These are phyloP conservation scores for Hypselothyrea guttata DNA, from an alignment of 2,888 invertebrate species.

Conservation along the genomic window DNA sequence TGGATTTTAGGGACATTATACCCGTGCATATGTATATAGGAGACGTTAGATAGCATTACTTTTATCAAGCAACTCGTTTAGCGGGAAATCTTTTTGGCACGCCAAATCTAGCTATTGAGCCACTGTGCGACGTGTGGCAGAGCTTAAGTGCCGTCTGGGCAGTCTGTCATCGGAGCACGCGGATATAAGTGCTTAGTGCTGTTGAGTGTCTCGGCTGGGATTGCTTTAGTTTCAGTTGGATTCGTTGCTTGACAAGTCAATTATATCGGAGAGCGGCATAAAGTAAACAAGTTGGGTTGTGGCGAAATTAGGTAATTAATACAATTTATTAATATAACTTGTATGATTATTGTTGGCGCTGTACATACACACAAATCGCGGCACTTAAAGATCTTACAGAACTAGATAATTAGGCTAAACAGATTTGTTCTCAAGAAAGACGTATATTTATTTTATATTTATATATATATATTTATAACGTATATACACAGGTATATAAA, in stretches of 20 bases:
- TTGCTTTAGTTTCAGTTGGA: slow-evolving; percentile 3
- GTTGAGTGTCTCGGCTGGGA: slow-evolving; percentile 45
- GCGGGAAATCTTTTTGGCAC: no score
- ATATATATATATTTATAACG: background rate
- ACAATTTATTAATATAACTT: slow-evolving; percentile 40
- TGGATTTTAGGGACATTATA: no score
- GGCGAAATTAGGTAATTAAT: slow-evolving; percentile 51
- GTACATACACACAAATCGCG: slow-evolving; percentile 28
- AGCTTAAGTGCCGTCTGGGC: slow-evolving; percentile 7
- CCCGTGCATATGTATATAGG: no score
- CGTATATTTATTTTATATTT: no score
- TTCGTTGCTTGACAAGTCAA: slow-evolving; percentile 37
- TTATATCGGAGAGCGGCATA: slow-evolving; percentile 16
- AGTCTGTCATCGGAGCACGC: background rate
- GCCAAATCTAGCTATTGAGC: no score
- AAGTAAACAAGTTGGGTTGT: slow-evolving; percentile 1
- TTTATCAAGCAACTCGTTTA: no score
- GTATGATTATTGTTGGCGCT: no score
- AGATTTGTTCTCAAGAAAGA: slow-evolving; percentile 45
- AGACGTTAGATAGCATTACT: no score
- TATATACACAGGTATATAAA: slow-evolving; percentile 21
- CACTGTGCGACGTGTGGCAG: background rate
- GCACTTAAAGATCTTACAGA: slow-evolving; percentile 25
- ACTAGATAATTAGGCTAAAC: slow-evolving; percentile 33
- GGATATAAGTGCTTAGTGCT: slow-evolving; percentile 63